Evolutionary conservation across 2,888 invertebrate genomes (phyloP), one percentile per base, ranked within the genome.

Genomic region (Leptopilina syphax): DNA sequence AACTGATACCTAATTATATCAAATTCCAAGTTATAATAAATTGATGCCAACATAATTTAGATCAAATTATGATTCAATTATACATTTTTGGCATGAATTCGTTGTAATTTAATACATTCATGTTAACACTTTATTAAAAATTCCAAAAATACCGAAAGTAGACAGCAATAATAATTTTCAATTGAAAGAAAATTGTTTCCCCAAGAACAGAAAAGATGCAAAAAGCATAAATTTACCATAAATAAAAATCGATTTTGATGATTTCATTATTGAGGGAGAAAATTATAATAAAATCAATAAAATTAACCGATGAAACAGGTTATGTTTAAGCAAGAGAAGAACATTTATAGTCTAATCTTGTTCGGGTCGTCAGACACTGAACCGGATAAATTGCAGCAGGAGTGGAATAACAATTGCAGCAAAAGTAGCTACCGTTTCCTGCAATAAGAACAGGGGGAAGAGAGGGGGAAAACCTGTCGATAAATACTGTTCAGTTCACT

Each of bases 331-430:
- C 9, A 34, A 57, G 24, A 34, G 24, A 34, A 18, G 73, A 13
- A n/a, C 13, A 57, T 54, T 57, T 27, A 27, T 54, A 54, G 50
- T 68, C 68, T 6, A 47, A 68, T n/a, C 68, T 47, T 68, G 68
- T 50, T 68, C 50, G 54, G 54, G n/a, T 54, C 70, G n/a, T 73
- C 73, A 54, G 50, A 54, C 70, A 70, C 27, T 70, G 50, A 70
- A 73, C n/a, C 27, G 79, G 78, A 81, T 80, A 81, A 82, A 81
- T 83, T 80, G 81, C 81, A 79, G 73, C 76, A 79, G 82, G 80
- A 78, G 77, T 73, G 76, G 83, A 82, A 81, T 81, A 79, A 82
- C 81, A 83, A 82, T 81, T 81, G 81, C 13, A 70, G 18, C 27
- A 68, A 50, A 68, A 68, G 50, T 54, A 70, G 54, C 73, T 57